Evolutionary conservation across 2,888 invertebrate genomes (phyloP).

Genomic region (Apamea monoglypha): DNA sequence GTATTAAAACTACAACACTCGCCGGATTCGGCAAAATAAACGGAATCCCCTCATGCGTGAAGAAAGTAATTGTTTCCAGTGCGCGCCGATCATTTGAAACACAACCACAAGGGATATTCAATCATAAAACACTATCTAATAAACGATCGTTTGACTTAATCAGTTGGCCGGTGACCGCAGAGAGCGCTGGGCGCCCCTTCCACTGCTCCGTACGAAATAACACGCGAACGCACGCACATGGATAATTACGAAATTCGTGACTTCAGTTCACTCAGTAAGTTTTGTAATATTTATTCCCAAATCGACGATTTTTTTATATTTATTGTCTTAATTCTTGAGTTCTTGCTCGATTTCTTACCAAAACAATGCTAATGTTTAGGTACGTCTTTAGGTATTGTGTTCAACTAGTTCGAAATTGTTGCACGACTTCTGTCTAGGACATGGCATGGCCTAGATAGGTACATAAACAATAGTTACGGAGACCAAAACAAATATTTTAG

Average conservation of each 20-base stretch:
- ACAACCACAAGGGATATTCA: slow-evolving; percentile 79
- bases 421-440: slow-evolving; percentile 29
- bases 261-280: slow-evolving; percentile 84
- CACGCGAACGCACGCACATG: slow-evolving; percentile 73
- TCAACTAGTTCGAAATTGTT: slow-evolving; percentile 39
- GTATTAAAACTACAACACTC: neutral
- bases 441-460: slow-evolving; percentile 37
- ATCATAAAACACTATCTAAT: slow-evolving; percentile 83
- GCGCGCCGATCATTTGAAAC: slow-evolving; percentile 47
- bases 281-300: slow-evolving; percentile 37
- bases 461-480: slow-evolving; percentile 20
- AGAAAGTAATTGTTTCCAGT: slow-evolving; percentile 62
- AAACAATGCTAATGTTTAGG: slow-evolving; percentile 3
- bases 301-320: slow-evolving; percentile 3
- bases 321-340: slow-evolving; percentile 11
- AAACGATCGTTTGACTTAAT: slow-evolving; percentile 83
- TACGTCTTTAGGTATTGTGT: slow-evolving; percentile 12
- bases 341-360: neutral
- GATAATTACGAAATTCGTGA: slow-evolving; percentile 82
- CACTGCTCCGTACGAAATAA: slow-evolving; percentile 39
- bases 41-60: slow-evolving; percentile 38
- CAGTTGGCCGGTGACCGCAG: slow-evolving; percentile 85
- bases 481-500: slow-evolving; percentile 31
- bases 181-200: slow-evolving; percentile 70
- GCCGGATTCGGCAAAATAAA: slow-evolving; percentile 26